A percentile compares a stretch with the other conserved stretches of the same genome.
These are phyloP conservation scores for Clamator glandarius DNA, from an alignment of 2,797 vertebrate genomes.

Conservation along the genomic window DNA sequence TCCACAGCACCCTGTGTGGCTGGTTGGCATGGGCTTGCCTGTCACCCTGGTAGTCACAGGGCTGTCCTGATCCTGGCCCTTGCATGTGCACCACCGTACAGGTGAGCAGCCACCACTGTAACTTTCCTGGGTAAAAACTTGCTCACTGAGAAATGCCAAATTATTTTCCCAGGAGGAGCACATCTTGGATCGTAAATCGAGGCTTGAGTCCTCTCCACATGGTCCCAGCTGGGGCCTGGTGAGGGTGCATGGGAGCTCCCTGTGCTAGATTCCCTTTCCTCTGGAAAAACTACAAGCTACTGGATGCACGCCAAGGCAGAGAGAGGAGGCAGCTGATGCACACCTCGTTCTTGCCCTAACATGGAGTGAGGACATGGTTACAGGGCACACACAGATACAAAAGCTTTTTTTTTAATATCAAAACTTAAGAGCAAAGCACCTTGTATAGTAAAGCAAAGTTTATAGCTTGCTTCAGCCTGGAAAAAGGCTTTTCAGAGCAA, in stretches of 20 bases:
- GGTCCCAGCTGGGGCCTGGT: neutral
- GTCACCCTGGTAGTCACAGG: neutral
- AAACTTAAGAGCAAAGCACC: conserved; percentile 45
- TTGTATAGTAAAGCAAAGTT: conserved; percentile 26
- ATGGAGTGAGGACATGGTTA: conserved; percentile 45
- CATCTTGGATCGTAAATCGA: neutral
- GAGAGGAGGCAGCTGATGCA: conserved; percentile 20
- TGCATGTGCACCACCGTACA: fast-evolving
- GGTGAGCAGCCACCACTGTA: neutral
- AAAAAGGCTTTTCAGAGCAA: neutral
- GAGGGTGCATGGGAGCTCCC: neutral
- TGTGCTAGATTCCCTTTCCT: neutral
- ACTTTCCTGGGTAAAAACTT: neutral
- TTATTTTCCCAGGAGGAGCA: neutral
- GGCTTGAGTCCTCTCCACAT: neutral
- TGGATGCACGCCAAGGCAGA: conserved; percentile 48
- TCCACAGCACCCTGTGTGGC: neutral
- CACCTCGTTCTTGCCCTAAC: conserved; percentile 49
- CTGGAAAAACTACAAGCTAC: neutral
- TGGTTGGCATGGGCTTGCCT: neutral
- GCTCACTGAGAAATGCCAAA: neutral
- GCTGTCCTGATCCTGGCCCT: neutral
- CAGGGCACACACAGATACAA: neutral
- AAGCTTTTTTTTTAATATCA: neutral
- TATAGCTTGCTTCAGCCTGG: neutral